Percentiles rank a stretch among this genome's conserved stretches.
These are phyloP conservation scores for Vesta saturnalis DNA, from an alignment of 2,888 invertebrate genomes.

Conservation along the genomic window DNA sequence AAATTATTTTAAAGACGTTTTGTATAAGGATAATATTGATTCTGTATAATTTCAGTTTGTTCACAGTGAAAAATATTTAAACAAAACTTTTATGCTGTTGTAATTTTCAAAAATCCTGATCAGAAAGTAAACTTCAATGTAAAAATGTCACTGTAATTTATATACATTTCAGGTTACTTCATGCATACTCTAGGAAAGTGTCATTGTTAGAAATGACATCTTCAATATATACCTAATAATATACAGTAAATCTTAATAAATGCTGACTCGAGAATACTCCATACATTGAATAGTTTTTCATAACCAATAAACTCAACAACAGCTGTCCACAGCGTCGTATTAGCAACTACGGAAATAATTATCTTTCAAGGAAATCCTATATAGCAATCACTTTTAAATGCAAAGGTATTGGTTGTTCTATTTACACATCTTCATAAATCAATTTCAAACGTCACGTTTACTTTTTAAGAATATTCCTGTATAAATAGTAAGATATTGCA, in stretches of 20 bases:
- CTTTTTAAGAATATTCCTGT: too few relatives aligned
- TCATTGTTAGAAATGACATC: neutral
- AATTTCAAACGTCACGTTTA: too few relatives aligned
- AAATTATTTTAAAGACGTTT: constrained; percentile 43
- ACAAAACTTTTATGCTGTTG: neutral
- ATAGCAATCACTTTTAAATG: neutral
- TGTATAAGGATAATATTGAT: constrained; percentile 22
- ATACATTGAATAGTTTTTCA: neutral
- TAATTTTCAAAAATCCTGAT: too few relatives aligned
- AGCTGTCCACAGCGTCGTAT: neutral
- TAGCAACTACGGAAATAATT: neutral
- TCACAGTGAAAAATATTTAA: neutral
- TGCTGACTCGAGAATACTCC: neutral
- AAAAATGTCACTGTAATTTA: too few relatives aligned
- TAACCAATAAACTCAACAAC: neutral
- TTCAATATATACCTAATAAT: constrained; percentile 1
- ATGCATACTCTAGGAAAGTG: neutral
- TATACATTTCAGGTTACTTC: neutral
- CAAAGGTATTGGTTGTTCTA: neutral
- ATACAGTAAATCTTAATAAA: constrained; percentile 12
- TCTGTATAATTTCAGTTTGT: constrained; percentile 1
- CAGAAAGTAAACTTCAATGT: too few relatives aligned
- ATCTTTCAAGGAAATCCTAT: neutral
- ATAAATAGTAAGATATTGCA: too few relatives aligned
- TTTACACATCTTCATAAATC: too few relatives aligned